Conservation (phyloP, 2,888 invertebrate species). For the Clitarchus hookeri region DNA sequence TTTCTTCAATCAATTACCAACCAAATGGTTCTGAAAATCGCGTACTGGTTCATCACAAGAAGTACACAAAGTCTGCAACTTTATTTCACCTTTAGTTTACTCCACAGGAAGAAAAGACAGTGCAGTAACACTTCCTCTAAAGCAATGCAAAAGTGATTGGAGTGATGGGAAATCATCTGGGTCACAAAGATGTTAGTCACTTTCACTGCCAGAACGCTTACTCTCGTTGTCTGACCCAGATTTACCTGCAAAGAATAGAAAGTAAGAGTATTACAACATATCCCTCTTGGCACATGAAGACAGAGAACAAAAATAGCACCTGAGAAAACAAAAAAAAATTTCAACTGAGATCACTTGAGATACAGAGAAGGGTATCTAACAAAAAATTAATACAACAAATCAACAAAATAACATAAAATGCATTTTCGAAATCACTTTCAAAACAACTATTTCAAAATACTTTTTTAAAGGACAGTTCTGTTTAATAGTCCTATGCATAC, state of each 20-base stretch:
- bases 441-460: too few relatives aligned
- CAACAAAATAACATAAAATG: not conserved
- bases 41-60: too few relatives aligned
- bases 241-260: not conserved
- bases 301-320: not conserved
- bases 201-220: conserved; percentile 6
- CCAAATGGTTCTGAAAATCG: too few relatives aligned
- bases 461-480: too few relatives aligned
- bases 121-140: not conserved
- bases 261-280: not conserved
- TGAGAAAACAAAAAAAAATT: not conserved
- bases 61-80: not conserved
- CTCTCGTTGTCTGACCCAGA: conserved; percentile 6
- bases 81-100: not conserved
- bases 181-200: not conserved
- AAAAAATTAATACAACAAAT: too few relatives aligned
- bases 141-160: not conserved
- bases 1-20: too few relatives aligned
- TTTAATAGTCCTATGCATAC: too few relatives aligned
- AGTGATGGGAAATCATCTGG: not conserved
- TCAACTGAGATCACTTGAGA: too few relatives aligned
- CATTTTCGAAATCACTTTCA: too few relatives aligned
- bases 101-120: not conserved
- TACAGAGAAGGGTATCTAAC: too few relatives aligned
- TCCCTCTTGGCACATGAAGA: not conserved